Percentiles rank a stretch among this genome's conserved stretches.
Evolutionary conservation across 2,113 vertebrate genomes (phyloP).

Genomic region (Festucalex cinctus): DNA sequence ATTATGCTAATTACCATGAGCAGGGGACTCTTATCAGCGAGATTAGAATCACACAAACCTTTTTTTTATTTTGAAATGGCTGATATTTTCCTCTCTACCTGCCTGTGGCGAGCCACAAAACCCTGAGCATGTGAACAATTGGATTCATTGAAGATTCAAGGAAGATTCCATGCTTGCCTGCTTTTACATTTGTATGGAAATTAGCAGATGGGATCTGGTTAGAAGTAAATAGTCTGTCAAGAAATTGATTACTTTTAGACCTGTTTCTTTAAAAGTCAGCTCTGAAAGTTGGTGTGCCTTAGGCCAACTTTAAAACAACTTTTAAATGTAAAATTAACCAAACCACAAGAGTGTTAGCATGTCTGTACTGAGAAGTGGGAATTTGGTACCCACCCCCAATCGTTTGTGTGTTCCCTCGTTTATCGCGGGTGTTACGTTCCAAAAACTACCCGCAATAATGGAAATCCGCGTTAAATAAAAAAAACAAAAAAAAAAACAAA

Average conservation of each 20-base stretch:
- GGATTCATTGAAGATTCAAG: slow-evolving; percentile 74
- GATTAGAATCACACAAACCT: slow-evolving; percentile 45
- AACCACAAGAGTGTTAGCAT: slow-evolving; percentile 21
- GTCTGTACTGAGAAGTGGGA: no score
- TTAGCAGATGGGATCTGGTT: slow-evolving; percentile 73
- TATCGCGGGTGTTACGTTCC: no score
- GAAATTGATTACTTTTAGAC: slow-evolving; percentile 55
- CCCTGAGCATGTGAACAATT: slow-evolving; percentile 60
- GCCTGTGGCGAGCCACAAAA: slow-evolving; percentile 56
- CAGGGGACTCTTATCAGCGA: slow-evolving; percentile 33
- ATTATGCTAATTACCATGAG: slow-evolving; percentile 24
- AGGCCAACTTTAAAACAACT: slow-evolving; percentile 42
- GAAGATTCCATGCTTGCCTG: slow-evolving; percentile 67
- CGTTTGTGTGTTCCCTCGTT: no score
- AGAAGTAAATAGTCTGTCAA: slow-evolving; percentile 65
- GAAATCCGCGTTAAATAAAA: no score
- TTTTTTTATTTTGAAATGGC: slow-evolving; percentile 68
- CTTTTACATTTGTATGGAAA: slow-evolving; percentile 77
- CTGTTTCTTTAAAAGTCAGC: slow-evolving; percentile 54
- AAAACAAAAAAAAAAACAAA: no score
- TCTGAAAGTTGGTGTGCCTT: slow-evolving; percentile 59
- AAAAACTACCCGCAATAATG: no score
- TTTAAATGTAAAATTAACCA: slow-evolving; percentile 28
- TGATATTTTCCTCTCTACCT: slow-evolving; percentile 59
- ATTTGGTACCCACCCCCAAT: no score